Conservation (phyloP, 2,113 vertebrate genomes). For the Onychostoma macrolepis region DNA sequence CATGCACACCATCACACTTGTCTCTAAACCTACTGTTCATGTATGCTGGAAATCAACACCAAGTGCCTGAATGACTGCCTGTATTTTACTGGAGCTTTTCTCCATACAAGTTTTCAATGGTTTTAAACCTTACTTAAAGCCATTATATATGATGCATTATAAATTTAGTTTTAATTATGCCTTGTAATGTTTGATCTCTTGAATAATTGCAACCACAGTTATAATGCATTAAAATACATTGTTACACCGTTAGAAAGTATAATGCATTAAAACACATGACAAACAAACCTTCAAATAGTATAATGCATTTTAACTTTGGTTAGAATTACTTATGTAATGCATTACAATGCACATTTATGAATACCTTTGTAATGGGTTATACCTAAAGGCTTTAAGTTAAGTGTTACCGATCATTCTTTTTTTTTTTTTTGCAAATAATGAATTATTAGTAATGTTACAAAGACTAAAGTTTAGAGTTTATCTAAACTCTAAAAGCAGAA, state of each 20-base stretch:
- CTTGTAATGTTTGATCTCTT: too few relatives aligned
- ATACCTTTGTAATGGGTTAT: neutral
- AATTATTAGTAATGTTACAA: neutral
- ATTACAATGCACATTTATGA: neutral
- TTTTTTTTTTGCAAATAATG: neutral
- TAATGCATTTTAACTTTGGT: neutral
- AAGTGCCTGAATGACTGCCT: neutral
- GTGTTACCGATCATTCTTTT: too few relatives aligned
- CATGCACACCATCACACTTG: neutral
- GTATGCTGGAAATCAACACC: conserved; percentile 8
- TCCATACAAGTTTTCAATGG: too few relatives aligned
- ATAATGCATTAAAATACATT: too few relatives aligned
- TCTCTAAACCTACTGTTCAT: neutral
- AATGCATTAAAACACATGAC: too few relatives aligned
- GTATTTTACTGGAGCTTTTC: neutral
- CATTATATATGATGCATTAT: neutral
- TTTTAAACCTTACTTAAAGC: neutral
- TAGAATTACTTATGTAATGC: neutral
- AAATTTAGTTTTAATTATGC: too few relatives aligned
- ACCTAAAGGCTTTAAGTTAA: neutral
- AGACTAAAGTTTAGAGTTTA: neutral
- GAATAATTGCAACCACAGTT: too few relatives aligned
- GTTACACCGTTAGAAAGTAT: too few relatives aligned
- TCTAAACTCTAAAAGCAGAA: neutral
- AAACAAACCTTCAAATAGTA: too few relatives aligned